Conservation (phyloP, 2,113 vertebrate species). For the Spea bombifrons region DNA sequence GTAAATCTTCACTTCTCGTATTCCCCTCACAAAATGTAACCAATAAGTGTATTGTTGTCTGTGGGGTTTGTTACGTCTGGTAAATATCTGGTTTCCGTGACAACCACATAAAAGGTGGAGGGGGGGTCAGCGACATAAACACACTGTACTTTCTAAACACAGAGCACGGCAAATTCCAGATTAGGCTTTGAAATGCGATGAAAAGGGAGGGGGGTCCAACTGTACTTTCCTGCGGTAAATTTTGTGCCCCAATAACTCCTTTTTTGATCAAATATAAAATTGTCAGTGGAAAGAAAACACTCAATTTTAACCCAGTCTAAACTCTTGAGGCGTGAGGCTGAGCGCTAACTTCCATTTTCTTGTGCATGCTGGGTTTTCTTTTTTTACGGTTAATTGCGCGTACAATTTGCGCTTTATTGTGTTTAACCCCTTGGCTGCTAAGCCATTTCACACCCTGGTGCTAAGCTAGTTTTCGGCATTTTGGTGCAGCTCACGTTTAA, state of each 20-base stretch:
- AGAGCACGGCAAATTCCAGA: conserved; percentile 49
- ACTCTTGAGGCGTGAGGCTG: not conserved
- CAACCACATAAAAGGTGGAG: conserved; percentile 53
- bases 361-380: no score
- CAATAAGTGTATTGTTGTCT: conserved; percentile 53
- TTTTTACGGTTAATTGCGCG: no score
- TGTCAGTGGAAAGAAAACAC: not conserved
- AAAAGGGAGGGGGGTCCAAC: conserved; percentile 60
- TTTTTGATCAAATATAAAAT: not conserved
- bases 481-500: no score
- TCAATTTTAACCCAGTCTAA: conserved; percentile 11
- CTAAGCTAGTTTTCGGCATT: no score
- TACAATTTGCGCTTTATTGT: no score
- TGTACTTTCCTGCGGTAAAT: conserved; percentile 60
- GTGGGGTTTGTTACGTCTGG: conserved; percentile 51
- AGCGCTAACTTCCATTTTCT: no score
- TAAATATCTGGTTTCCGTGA: conserved; percentile 61
- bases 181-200: conserved; percentile 52
- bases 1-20: conserved; percentile 30
- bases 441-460: no score
- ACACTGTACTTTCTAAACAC: conserved; percentile 55
- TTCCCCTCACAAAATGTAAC: conserved; percentile 49
- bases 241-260: conserved; percentile 37
- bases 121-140: conserved; percentile 55
- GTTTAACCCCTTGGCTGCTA: no score